These are phyloP conservation scores for Metopia argyrocephala DNA, from an alignment of 2,888 invertebrate species.

Conservation along the genomic window DNA sequence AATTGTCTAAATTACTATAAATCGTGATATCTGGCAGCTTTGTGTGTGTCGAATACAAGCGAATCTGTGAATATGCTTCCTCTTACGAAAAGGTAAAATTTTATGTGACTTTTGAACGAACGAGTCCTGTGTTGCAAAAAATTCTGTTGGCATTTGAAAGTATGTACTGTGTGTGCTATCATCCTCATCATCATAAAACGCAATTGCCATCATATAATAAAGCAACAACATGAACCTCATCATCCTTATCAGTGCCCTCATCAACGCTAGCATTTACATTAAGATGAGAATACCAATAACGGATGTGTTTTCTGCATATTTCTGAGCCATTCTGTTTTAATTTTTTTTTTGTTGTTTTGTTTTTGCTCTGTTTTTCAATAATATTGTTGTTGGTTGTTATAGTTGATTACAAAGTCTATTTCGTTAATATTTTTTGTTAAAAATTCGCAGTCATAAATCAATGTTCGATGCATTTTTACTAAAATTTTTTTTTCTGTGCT, in stretches of 20 bases:
- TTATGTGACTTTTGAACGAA: slow-evolving; percentile 21
- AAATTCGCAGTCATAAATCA: slow-evolving; percentile 72
- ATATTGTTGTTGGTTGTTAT: too few species aligned
- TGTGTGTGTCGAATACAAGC: slow-evolving; percentile 52
- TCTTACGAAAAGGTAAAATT: slow-evolving; percentile 17
- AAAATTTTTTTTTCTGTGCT: slow-evolving; percentile 8
- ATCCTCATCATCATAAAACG: slow-evolving; percentile 28
- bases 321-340: slow-evolving; percentile 17
- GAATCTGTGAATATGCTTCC: slow-evolving; percentile 18
- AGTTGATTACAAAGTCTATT: slow-evolving; percentile 58
- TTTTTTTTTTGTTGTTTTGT: slow-evolving; percentile 12
- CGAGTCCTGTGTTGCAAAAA: not conserved
- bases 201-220: slow-evolving; percentile 41
- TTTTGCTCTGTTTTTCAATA: too few species aligned
- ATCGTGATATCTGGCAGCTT: too few species aligned
- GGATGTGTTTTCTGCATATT: slow-evolving; percentile 49
- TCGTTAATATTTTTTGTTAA: slow-evolving; percentile 22
- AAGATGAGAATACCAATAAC: slow-evolving; percentile 51
- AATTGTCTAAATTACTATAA: too few species aligned
- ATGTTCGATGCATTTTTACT: slow-evolving; percentile 72
- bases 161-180: too few species aligned
- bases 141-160: slow-evolving; percentile 21
- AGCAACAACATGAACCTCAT: slow-evolving; percentile 24
- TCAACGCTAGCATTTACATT: slow-evolving; percentile 5
- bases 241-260: slow-evolving; percentile 31